phyloP scores from a whole-genome alignment of 2,797 vertebrate species.

The Amblyopsis hoosieri region DNA sequence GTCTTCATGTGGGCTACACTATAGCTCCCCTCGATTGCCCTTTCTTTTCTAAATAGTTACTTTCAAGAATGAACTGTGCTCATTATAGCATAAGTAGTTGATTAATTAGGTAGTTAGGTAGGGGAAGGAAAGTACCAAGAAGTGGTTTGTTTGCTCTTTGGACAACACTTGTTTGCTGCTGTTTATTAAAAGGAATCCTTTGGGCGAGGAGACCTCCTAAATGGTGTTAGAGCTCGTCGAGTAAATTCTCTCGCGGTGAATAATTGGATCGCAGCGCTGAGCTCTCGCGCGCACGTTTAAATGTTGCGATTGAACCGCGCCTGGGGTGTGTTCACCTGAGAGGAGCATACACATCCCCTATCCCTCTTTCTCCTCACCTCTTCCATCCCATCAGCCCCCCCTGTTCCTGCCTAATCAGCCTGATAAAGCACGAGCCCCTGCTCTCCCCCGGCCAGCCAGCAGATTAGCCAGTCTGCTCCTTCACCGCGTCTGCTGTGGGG shows the following conservation, averaged over 20 bases:
- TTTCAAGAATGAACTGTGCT: constrained; percentile 53
- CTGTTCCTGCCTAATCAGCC: constrained; percentile 63
- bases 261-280: constrained; percentile 73
- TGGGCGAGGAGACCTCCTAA: constrained; percentile 70
- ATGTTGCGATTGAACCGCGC: constrained; percentile 65
- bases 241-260: constrained; percentile 61
- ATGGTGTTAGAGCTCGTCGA: constrained; percentile 68
- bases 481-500: constrained; percentile 23
- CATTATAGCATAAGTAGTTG: constrained; percentile 48
- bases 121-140: constrained; percentile 50
- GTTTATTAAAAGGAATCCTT: constrained; percentile 70
- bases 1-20: constrained; percentile 29
- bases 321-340: constrained; percentile 73
- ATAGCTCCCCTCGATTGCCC: constrained; percentile 21
- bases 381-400: constrained; percentile 30
- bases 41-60: constrained; percentile 47
- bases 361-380: constrained; percentile 28
- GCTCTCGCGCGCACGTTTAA: constrained; percentile 57
- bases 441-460: constrained; percentile 56
- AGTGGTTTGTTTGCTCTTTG: constrained; percentile 60
- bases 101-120: constrained; percentile 66
- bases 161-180: constrained; percentile 61
- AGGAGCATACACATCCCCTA: constrained; percentile 33
- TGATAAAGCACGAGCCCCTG: constrained; percentile 61
- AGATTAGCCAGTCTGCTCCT: constrained; percentile 51